Evolutionary conservation across 2,113 vertebrate species (phyloP), one percentile per base, ranked within the genome.

Genomic region (Pampusana beccarii): DNA sequence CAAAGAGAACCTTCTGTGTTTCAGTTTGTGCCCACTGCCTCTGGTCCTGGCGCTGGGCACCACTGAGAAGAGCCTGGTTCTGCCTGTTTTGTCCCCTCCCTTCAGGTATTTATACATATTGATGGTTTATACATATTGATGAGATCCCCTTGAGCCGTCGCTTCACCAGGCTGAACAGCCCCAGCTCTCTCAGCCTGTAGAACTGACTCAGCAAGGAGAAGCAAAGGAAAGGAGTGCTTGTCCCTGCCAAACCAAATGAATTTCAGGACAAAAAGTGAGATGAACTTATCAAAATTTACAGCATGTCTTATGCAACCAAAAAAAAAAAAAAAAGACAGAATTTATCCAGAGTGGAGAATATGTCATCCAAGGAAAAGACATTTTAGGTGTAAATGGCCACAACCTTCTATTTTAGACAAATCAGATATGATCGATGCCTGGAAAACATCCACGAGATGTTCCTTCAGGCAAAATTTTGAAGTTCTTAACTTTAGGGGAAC

Each of bases 191-290:
- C 80, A 71, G 80, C 34, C 48, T 40, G 21, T 4, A 60, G 16
- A 90, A 73, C 2, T 44, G 77, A 92, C 29, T 62, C 11, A 85
- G 64, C 38, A 80, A 95, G 80, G 88, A 95, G 93, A 95, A 95
- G 93, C 88, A 95, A 96, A 96, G 88, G 72, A 92, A 96, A 91
- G 64, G 33, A 86, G 51, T 74, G 80, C 53, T 64, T 29, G 3
- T 42, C 72, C 56, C 69, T 78, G 29, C 11, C 66, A 87, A 94
- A 93, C 18, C 65, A 84, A 95, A 72, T 15, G 1, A 88, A 90
- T 74, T 36, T 24, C 48, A 74, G 51, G 1, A 16, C 12, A 48
- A 62, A 57, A 84, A 58, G 19, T 9, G 5, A 74, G 38, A 61
- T 4, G 13, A 89, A 85, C 10, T 71, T 78, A 34, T 1, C 28